Conservation (phyloP, 1,140 invertebrate genomes). For the Doryteuthis pealeii region DNA sequence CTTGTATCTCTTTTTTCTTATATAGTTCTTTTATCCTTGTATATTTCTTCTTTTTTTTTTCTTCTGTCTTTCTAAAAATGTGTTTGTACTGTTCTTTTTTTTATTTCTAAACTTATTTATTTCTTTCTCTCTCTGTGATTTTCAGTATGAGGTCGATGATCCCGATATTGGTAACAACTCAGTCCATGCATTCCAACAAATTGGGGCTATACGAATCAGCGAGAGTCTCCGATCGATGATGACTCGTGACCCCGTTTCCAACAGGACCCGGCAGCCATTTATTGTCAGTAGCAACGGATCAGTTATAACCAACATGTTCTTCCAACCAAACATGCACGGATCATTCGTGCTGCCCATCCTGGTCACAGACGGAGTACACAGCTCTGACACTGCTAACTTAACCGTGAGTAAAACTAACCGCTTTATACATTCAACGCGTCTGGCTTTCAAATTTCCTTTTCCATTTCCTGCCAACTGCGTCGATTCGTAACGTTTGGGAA, state of each 20-base stretch:
- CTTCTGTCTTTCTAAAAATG: background rate
- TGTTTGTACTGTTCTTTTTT: background rate
- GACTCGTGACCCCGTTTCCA: conserved; percentile 76
- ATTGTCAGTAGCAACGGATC: conserved; percentile 77
- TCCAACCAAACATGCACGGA: conserved; percentile 93
- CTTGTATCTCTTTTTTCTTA: too few species aligned
- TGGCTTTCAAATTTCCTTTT: background rate
- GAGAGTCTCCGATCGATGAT: conserved; percentile 48
- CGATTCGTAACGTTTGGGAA: too few species aligned
- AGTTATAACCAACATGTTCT: conserved; percentile 89
- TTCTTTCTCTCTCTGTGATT: conserved; percentile 27
- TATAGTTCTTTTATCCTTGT: too few species aligned
- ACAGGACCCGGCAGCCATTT: conserved; percentile 72
- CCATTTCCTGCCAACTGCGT: background rate
- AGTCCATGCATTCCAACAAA: conserved; percentile 75
- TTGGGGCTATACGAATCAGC: conserved; percentile 73
- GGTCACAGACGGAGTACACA: conserved; percentile 81
- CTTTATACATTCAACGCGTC: background rate
- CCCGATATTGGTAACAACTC: conserved; percentile 76
- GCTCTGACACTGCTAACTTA: conserved; percentile 63
- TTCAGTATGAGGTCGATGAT: conserved; percentile 73
- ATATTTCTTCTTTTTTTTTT: background rate
- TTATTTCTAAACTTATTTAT: too few species aligned
- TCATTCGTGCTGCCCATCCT: conserved; percentile 90
- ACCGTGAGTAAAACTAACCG: conserved; percentile 42